These are phyloP conservation scores for Agrenia bidenticulata DNA, from an alignment of 2,888 invertebrate genomes.

Conservation along the genomic window DNA sequence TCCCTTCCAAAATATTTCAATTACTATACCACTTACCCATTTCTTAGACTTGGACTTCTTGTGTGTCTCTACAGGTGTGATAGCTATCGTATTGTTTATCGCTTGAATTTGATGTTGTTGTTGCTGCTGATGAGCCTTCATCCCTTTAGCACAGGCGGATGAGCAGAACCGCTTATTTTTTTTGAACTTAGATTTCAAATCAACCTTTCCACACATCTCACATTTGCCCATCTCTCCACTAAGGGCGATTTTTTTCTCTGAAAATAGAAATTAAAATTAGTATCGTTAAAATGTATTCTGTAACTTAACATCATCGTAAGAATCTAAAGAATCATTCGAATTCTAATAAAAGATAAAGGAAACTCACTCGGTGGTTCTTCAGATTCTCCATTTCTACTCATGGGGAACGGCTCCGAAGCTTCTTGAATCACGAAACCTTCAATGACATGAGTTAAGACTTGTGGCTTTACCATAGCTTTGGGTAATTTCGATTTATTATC, in stretches of 20 bases:
- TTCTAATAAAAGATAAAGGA: constrained; percentile 12
- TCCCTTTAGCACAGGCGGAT: constrained; percentile 65
- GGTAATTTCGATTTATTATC: constrained; percentile 57
- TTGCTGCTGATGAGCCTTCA: constrained; percentile 49
- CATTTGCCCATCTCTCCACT: constrained; percentile 65
- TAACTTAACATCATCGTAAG: constrained; percentile 11
- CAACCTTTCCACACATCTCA: constrained; percentile 72
- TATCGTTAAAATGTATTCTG: constrained; percentile 11
- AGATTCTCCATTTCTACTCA: constrained; percentile 62
- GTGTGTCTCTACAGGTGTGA: neutral
- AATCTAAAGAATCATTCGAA: neutral
- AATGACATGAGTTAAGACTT: constrained; percentile 92
- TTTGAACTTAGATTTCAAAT: constrained; percentile 67
- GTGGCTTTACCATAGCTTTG: constrained; percentile 92
- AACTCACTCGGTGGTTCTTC: constrained; percentile 79
- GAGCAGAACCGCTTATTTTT: constrained; percentile 77
- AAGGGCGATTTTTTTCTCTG: constrained; percentile 62
- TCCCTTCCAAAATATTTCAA: no score
- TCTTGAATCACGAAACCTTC: constrained; percentile 97
- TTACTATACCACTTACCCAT: constrained; percentile 38
- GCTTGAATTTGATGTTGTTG: constrained; percentile 30
- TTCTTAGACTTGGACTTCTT: constrained; percentile 41
- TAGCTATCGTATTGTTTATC: neutral
- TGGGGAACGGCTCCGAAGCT: constrained; percentile 83
- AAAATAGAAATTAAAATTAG: constrained; percentile 28